Evolutionary conservation across 2,797 vertebrate species (phyloP).

Genomic region (Denticeps clupeoides): DNA sequence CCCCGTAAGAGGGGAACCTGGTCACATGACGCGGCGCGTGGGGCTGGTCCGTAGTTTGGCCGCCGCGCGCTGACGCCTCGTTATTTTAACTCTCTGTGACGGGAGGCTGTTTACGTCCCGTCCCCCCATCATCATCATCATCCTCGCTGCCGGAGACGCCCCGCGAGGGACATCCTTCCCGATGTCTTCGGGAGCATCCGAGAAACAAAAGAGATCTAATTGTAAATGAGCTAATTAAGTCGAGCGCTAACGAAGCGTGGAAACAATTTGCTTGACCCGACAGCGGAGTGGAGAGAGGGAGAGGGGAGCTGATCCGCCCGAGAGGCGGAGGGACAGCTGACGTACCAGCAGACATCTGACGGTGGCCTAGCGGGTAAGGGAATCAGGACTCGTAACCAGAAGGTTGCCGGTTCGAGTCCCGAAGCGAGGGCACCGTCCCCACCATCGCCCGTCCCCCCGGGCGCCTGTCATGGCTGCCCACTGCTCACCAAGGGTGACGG

Average conservation of each 20-base stretch:
- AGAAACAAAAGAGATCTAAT: constrained; percentile 74
- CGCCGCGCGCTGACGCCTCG: constrained; percentile 42
- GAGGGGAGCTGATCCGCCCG: constrained; percentile 8
- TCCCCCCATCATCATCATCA: constrained; percentile 18
- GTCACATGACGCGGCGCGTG: constrained; percentile 32
- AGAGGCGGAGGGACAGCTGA: constrained; percentile 15
- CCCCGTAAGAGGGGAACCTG: too few relatives aligned
- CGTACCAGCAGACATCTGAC: background rate
- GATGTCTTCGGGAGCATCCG: constrained; percentile 72
- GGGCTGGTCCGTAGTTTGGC: constrained; percentile 28
- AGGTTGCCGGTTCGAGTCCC: too few relatives aligned
- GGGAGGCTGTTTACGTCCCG: constrained; percentile 41
- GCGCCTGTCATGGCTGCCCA: too few relatives aligned
- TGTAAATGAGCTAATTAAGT: constrained; percentile 78
- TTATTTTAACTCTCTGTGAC: constrained; percentile 50
- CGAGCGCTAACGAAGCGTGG: constrained; percentile 80
- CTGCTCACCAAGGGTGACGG: too few relatives aligned
- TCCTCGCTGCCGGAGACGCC: background rate
- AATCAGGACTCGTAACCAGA: too few relatives aligned
- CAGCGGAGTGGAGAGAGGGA: background rate
- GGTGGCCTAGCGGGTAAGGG: too few relatives aligned
- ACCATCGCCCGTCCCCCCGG: too few relatives aligned
- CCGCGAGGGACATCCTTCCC: constrained; percentile 43
- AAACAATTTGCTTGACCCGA: constrained; percentile 82
- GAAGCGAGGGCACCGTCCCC: too few relatives aligned